These are phyloP conservation scores for Otolemur crassicaudatus DNA, from an alignment of 2,797 vertebrate genomes.

Conservation along the genomic window DNA sequence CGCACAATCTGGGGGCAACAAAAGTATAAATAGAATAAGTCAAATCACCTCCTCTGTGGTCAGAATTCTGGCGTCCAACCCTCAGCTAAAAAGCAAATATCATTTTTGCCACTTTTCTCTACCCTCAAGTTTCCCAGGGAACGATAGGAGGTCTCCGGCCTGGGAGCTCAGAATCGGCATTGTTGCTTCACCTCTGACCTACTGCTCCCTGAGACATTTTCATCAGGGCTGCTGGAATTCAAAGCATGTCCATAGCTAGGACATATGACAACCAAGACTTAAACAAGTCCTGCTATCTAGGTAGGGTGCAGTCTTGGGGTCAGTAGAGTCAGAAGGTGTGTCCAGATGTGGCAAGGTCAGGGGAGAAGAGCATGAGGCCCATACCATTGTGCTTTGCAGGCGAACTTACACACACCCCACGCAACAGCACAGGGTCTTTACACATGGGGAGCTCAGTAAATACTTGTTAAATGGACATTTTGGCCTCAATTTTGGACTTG, in stretches of 20 bases:
- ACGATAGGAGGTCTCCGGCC: background rate
- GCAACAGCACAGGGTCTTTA: background rate
- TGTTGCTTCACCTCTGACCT: background rate
- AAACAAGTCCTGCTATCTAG: background rate
- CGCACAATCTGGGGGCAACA: background rate
- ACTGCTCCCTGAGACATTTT: background rate
- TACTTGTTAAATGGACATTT: background rate
- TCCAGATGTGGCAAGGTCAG: background rate
- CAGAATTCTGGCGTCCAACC: background rate
- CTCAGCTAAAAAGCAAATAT: background rate
- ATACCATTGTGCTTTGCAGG: accelerated
- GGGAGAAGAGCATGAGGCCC: background rate
- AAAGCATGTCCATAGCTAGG: background rate
- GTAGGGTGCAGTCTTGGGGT: background rate
- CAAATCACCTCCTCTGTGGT: background rate
- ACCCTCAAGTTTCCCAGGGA: background rate
- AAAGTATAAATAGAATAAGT: background rate
- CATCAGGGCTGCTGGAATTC: background rate
- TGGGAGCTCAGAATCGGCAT: background rate
- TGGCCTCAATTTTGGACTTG: background rate
- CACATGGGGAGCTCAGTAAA: background rate
- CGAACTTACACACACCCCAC: background rate
- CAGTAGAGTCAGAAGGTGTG: background rate
- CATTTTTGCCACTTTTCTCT: background rate
- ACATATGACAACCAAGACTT: background rate